Percentiles rank a stretch among this genome's conserved stretches.
phyloP scores from a whole-genome alignment of 2,888 invertebrate species.

The Steinernema scapterisci region DNA sequence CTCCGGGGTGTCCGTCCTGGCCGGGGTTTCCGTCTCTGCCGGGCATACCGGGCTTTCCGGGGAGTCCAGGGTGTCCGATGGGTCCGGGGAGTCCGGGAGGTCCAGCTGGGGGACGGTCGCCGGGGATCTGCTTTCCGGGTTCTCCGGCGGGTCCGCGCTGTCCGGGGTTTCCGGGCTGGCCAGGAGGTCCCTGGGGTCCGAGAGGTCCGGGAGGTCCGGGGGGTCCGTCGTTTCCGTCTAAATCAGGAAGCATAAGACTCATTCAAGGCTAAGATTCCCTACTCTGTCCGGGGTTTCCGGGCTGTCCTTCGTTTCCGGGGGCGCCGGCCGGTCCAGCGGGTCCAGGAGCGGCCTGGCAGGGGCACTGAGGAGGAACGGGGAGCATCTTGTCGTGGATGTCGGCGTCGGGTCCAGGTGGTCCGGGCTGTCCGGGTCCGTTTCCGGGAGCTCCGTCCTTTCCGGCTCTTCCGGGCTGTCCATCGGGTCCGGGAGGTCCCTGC shows the following conservation, averaged over 20 bases:
- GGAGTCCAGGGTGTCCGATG: conserved; percentile 48
- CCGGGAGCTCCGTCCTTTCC: conserved; percentile 48
- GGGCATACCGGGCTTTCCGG: conserved; percentile 49
- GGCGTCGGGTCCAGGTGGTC: conserved; percentile 58
- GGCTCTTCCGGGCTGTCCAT: conserved; percentile 52
- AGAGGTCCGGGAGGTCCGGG: conserved; percentile 56
- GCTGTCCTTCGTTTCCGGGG: conserved; percentile 40
- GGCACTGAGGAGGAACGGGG: conserved; percentile 34
- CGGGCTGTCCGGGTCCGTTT: conserved; percentile 53
- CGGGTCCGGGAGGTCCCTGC: conserved; percentile 49
- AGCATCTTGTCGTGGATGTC: conserved; percentile 66
- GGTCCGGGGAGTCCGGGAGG: conserved; percentile 54
- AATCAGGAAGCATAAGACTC: neutral
- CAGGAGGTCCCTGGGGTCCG: conserved; percentile 58
- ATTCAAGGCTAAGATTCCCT: neutral
- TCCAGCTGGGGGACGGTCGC: conserved; percentile 36
- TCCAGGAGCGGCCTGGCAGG: conserved; percentile 69
- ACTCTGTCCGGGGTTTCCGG: conserved; percentile 41
- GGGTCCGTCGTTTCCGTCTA: conserved; percentile 53
- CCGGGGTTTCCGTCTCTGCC: conserved; percentile 70
- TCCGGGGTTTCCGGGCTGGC: conserved; percentile 47
- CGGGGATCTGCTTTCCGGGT: conserved; percentile 22
- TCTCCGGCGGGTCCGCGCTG: conserved; percentile 46
- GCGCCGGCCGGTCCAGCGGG: conserved; percentile 72
- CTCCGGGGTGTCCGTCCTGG: conserved; percentile 61